Evolutionary conservation across 2,797 vertebrate genomes (phyloP).

Genomic region (Antrozous pallidus): DNA sequence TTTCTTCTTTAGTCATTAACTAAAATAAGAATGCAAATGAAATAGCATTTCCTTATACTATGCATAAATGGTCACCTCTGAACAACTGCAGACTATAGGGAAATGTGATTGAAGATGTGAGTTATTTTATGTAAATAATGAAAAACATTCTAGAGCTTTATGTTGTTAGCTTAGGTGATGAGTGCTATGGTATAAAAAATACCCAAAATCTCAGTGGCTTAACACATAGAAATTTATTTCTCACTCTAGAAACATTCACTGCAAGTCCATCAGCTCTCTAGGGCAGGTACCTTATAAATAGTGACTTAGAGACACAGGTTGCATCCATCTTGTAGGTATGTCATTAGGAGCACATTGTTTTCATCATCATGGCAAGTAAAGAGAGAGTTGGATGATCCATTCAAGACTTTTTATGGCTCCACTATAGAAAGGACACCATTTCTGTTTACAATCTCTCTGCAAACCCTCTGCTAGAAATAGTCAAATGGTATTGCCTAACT

Average conservation of each 20-base stretch:
- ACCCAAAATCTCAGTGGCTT: background rate
- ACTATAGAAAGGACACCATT: background rate
- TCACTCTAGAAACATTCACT: background rate
- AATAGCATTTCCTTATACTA: background rate
- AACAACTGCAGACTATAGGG: background rate
- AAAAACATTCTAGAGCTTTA: background rate
- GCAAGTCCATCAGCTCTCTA: slow-evolving; percentile 15
- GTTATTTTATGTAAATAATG: background rate
- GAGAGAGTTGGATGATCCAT: background rate
- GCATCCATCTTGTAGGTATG: background rate
- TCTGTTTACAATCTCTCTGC: background rate
- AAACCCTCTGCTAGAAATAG: slow-evolving; percentile 3
- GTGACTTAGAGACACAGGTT: background rate
- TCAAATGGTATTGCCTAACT: background rate
- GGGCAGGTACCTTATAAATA: background rate
- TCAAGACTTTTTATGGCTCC: background rate
- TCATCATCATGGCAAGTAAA: background rate
- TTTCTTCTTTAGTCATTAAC: background rate
- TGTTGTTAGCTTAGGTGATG: background rate
- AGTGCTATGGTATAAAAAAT: background rate
- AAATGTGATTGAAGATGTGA: background rate
- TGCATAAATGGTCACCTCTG: background rate
- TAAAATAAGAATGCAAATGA: slow-evolving; percentile 1
- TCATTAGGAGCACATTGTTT: background rate
- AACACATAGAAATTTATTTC: slow-evolving; percentile 56